phyloP scores from a whole-genome alignment of 2,113 vertebrate genomes.

The Saccopteryx leptura region DNA sequence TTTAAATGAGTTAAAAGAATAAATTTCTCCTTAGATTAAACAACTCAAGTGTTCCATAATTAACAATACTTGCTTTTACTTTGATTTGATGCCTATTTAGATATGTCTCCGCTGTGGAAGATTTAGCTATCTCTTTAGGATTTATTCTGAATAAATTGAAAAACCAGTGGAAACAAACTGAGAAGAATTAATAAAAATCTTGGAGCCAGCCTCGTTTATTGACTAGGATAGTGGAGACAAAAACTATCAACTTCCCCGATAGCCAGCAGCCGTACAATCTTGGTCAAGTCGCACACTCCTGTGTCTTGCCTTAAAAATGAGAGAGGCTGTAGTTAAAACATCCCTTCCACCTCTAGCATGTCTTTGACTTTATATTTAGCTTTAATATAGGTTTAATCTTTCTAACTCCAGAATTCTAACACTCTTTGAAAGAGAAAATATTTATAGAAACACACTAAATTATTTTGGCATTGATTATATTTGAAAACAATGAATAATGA shows the following conservation, averaged over 20 bases:
- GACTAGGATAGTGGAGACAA: background rate
- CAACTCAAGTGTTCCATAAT: background rate
- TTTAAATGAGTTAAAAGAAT: conserved; percentile 22
- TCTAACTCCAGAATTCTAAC: background rate
- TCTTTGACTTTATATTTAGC: background rate
- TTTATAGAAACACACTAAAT: background rate
- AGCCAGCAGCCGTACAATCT: background rate
- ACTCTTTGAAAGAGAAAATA: background rate
- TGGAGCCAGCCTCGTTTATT: background rate
- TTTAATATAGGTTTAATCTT: background rate
- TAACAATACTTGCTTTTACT: conserved; percentile 7
- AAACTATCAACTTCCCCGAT: background rate
- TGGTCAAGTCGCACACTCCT: background rate
- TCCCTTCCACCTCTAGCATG: background rate
- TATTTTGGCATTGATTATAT: conserved; percentile 23
- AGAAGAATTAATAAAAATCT: background rate
- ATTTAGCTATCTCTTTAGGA: background rate
- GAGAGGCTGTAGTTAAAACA: background rate
- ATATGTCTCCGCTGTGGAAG: background rate
- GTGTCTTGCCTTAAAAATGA: background rate
- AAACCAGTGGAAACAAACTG: background rate
- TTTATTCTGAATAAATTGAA: background rate
- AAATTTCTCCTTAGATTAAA: background rate
- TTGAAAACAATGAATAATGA: background rate
- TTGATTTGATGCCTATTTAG: background rate